A percentile compares a stretch with the other conserved stretches of the same genome.
Evolutionary conservation across 2,797 vertebrate genomes (phyloP).

Genomic region (Chelonia mydas): DNA sequence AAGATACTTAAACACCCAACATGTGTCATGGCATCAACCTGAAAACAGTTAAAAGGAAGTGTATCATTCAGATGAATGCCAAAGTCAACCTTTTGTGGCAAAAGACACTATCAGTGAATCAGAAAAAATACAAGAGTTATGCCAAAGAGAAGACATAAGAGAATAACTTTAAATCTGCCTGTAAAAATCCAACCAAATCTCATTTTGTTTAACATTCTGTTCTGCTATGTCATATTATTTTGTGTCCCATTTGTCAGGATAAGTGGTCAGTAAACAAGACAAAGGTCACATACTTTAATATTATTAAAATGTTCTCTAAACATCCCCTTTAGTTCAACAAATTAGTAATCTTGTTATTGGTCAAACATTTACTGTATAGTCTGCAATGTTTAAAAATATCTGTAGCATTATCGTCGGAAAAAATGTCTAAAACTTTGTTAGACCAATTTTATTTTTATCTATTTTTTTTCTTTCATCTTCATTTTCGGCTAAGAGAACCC

Average conservation of each 20-base stretch:
- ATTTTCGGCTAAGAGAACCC: not conserved
- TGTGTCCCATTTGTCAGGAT: constrained; percentile 26
- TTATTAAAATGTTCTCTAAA: constrained; percentile 46
- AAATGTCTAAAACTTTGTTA: not conserved
- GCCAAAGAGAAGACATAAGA: not conserved
- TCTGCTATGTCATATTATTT: not conserved
- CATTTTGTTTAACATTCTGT: not conserved
- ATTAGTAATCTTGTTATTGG: not conserved
- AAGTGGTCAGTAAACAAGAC: constrained; percentile 47
- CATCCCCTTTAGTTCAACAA: constrained; percentile 20
- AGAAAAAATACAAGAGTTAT: not conserved
- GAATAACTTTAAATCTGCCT: not conserved
- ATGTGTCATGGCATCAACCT: not conserved
- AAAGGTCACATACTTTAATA: constrained; percentile 44
- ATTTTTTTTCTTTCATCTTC: constrained; percentile 18
- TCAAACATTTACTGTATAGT: constrained; percentile 18
- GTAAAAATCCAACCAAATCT: not conserved
- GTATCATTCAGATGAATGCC: not conserved
- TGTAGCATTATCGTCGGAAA: not conserved
- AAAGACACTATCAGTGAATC: not conserved
- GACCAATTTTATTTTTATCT: not conserved
- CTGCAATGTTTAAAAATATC: constrained; percentile 35
- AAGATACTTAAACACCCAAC: not conserved
- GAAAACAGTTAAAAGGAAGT: not conserved
- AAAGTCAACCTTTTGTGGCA: not conserved